Evolutionary conservation across 1,140 invertebrate genomes (phyloP).

Genomic region (Pachypeltis micranthus): DNA sequence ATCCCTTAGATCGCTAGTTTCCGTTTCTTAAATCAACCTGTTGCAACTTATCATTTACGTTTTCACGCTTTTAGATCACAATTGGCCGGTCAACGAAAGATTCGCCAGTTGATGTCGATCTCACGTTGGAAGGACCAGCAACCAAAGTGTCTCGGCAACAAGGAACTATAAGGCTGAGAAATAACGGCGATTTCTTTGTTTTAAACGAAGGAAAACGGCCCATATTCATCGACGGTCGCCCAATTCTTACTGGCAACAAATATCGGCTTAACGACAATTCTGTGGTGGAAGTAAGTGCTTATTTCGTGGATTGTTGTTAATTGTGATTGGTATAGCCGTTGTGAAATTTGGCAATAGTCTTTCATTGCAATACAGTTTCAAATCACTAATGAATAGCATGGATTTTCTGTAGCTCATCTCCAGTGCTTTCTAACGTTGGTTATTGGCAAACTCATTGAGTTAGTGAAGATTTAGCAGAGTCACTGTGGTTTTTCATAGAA

Average conservation of each 20-base stretch:
- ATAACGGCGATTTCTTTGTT: slow-evolving; percentile 88
- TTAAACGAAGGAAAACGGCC: slow-evolving; percentile 90
- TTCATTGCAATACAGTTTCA: too few relatives aligned
- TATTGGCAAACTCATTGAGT: too few relatives aligned
- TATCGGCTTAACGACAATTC: slow-evolving; percentile 83
- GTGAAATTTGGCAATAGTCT: too few relatives aligned
- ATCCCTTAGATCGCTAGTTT: too few relatives aligned
- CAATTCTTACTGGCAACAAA: slow-evolving; percentile 75
- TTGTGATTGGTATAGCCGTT: neutral
- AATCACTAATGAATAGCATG: too few relatives aligned
- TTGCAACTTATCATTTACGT: slow-evolving; percentile 1
- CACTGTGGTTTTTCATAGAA: too few relatives aligned
- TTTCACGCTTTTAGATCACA: slow-evolving; percentile 54
- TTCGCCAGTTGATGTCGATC: slow-evolving; percentile 84
- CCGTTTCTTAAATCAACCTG: neutral
- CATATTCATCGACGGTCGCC: slow-evolving; percentile 85
- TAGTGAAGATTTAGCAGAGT: too few relatives aligned
- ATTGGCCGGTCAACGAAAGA: slow-evolving; percentile 82
- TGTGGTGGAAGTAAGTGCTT: slow-evolving; percentile 69
- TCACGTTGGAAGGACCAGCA: slow-evolving; percentile 80
- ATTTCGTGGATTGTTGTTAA: neutral
- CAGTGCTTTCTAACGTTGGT: too few relatives aligned
- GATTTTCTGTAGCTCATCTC: too few relatives aligned
- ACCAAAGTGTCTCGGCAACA: slow-evolving; percentile 76
- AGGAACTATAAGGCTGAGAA: slow-evolving; percentile 77